Conservation (phyloP, 2,797 vertebrate species). For the Moxostoma hubbsi region DNA sequence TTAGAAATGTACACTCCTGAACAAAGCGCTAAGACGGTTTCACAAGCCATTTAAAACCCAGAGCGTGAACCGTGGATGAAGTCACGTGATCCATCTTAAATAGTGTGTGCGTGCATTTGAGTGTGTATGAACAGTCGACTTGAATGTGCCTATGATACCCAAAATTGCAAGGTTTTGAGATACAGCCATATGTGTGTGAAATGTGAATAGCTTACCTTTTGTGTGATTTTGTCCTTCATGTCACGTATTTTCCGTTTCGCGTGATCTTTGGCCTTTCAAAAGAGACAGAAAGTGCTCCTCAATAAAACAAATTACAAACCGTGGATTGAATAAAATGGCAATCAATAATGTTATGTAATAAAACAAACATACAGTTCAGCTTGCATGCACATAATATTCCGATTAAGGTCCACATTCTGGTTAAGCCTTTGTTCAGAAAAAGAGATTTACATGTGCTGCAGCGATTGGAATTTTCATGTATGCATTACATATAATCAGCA, state of each 20-base stretch:
- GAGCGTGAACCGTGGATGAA: slow-evolving; percentile 69
- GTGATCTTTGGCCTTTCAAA: slow-evolving; percentile 88
- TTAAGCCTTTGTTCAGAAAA: too few species aligned
- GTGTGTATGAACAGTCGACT: too few species aligned
- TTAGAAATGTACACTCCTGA: slow-evolving; percentile 85
- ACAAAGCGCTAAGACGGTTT: slow-evolving; percentile 88
- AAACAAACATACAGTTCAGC: too few species aligned
- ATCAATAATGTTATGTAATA: neutral
- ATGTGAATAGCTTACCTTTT: slow-evolving; percentile 80
- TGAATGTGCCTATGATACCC: neutral
- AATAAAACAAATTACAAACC: neutral
- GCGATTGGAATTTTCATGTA: neutral
- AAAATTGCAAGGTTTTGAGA: neutral
- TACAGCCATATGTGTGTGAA: slow-evolving; percentile 18
- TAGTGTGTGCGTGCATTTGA: slow-evolving; percentile 58
- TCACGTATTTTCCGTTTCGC: slow-evolving; percentile 92
- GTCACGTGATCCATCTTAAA: slow-evolving; percentile 76
- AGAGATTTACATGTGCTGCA: too few species aligned
- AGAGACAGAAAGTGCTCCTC: slow-evolving; percentile 23
- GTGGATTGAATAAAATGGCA: neutral
- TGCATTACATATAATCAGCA: neutral
- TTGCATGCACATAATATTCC: too few species aligned
- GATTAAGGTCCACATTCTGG: too few species aligned
- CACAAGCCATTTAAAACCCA: slow-evolving; percentile 84
- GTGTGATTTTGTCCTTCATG: slow-evolving; percentile 91